Percentiles rank a stretch among this genome's conserved stretches.
phyloP scores from a whole-genome alignment of 2,113 vertebrate species.

The Pagrus major region DNA sequence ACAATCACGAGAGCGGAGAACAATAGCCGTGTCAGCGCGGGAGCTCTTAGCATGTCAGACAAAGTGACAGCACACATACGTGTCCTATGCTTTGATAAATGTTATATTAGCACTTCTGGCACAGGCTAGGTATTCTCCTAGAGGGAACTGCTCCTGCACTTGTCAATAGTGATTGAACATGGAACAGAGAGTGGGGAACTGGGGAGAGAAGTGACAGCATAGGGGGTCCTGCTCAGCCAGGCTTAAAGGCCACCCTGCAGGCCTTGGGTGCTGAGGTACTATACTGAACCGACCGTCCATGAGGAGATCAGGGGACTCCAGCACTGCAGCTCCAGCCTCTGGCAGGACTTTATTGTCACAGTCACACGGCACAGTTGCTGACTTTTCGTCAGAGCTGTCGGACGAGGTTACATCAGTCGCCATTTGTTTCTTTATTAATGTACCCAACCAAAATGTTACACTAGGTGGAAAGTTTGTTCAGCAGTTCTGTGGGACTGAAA shows the following conservation, averaged over 20 bases:
- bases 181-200: slow-evolving; percentile 85
- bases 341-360: slow-evolving; percentile 82
- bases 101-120: slow-evolving; percentile 94
- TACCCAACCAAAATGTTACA: slow-evolving; percentile 37
- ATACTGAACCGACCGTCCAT: slow-evolving; percentile 50
- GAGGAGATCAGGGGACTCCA: slow-evolving; percentile 58
- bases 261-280: slow-evolving; percentile 85
- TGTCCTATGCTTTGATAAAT: slow-evolving; percentile 87
- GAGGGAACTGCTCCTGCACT: slow-evolving; percentile 89
- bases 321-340: slow-evolving; percentile 77
- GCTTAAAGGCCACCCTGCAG: slow-evolving; percentile 93
- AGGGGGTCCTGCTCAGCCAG: slow-evolving; percentile 86
- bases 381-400: slow-evolving; percentile 84
- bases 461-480: slow-evolving; percentile 44
- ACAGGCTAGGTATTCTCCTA: slow-evolving; percentile 86
- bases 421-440: slow-evolving; percentile 64
- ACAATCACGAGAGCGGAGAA: slow-evolving; percentile 59
- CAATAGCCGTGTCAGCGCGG: slow-evolving; percentile 75
- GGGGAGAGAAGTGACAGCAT: slow-evolving; percentile 83
- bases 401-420: slow-evolving; percentile 86
- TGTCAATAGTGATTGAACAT: slow-evolving; percentile 93
- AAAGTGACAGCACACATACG: slow-evolving; percentile 87
- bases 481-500: slow-evolving; percentile 31
- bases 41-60: slow-evolving; percentile 88
- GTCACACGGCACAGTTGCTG: slow-evolving; percentile 67